phyloP scores from a whole-genome alignment of 2,797 vertebrate species.

The Luscinia luscinia region DNA sequence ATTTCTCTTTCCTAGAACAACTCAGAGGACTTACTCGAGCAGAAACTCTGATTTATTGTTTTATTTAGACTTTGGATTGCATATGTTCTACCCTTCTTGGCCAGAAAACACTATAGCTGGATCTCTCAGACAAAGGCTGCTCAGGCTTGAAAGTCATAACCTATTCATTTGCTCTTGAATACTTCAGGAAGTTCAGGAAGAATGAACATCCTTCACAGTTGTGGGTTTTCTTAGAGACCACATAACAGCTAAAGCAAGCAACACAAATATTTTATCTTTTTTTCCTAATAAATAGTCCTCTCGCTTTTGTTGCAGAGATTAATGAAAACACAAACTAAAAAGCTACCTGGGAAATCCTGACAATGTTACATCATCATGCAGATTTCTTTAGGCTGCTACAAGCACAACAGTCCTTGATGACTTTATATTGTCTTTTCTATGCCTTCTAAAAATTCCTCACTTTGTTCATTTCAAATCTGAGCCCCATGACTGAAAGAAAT shows the following conservation, averaged over 20 bases:
- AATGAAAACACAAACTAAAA: not conserved
- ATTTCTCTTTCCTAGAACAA: not conserved
- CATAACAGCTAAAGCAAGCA: not conserved
- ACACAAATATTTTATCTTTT: not conserved
- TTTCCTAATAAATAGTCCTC: not conserved
- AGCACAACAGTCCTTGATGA: not conserved
- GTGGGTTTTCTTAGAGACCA: not conserved
- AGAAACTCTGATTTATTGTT: not conserved
- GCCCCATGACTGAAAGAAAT: not conserved
- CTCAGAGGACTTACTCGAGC: not conserved
- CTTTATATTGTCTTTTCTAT: not conserved
- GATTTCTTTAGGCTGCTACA: not conserved
- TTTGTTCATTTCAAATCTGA: not conserved
- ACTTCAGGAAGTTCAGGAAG: not conserved
- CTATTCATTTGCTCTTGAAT: not conserved
- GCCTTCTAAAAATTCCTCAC: not conserved
- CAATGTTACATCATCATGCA: not conserved
- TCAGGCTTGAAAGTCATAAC: slow-evolving; percentile 2
- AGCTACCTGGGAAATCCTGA: not conserved
- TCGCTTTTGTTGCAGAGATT: not conserved
- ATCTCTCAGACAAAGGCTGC: not conserved
- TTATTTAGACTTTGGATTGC: not conserved
- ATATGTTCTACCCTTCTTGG: not conserved
- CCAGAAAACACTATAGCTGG: not conserved
- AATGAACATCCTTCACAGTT: not conserved